Conservation (phyloP, 2,113 vertebrate species). For the Seriola rivoliana region DNA sequence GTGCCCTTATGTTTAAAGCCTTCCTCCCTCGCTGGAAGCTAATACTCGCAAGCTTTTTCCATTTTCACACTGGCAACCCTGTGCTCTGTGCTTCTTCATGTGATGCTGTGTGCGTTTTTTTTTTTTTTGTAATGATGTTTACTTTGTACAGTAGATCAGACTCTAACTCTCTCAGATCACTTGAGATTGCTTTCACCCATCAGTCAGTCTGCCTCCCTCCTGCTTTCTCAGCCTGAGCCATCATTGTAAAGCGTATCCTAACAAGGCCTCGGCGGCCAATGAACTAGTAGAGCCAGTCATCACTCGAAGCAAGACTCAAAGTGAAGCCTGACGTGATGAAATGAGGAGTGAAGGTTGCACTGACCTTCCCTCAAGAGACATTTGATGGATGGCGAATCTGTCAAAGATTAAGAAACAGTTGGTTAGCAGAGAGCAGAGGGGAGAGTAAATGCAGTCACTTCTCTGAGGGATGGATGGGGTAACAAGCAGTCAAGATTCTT, state of each 20-base stretch:
- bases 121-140: not conserved
- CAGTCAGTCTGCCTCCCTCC: not conserved
- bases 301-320: slow-evolving; percentile 22
- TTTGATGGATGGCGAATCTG: slow-evolving; percentile 52
- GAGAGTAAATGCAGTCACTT: slow-evolving; percentile 28
- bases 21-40: not conserved
- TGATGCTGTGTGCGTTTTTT: not conserved
- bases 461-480: slow-evolving; percentile 31
- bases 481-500: slow-evolving; percentile 40
- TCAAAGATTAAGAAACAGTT: slow-evolving; percentile 45
- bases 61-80: not conserved
- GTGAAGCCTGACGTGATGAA: slow-evolving; percentile 23
- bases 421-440: not conserved
- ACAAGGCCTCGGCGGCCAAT: slow-evolving; percentile 31
- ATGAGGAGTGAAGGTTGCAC: slow-evolving; percentile 53
- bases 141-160: not conserved
- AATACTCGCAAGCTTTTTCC: not conserved
- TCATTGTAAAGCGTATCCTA: slow-evolving; percentile 28
- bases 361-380: slow-evolving; percentile 61
- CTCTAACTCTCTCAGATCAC: not conserved
- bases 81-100: not conserved
- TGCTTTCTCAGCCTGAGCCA: slow-evolving; percentile 12
- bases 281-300: slow-evolving; percentile 26
- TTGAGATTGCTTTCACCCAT: slow-evolving; percentile 12
- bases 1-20: slow-evolving; percentile 10